Conservation (phyloP, 2,888 invertebrate species). For the Creontiades dilutus region DNA sequence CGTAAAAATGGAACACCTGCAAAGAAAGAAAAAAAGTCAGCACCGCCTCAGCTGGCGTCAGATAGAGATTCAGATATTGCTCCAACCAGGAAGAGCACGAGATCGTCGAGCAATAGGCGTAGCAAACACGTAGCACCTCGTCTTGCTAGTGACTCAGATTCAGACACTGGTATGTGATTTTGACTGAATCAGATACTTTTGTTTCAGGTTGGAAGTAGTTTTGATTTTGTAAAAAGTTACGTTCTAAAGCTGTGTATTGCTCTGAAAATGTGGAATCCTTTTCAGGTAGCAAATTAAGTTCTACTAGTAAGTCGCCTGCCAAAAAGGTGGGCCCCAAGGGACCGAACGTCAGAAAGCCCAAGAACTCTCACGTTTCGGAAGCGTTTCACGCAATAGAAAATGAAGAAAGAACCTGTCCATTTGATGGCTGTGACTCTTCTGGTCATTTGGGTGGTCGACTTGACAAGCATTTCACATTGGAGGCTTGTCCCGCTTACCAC, state of each 20-base stretch:
- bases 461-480: constrained; percentile 91
- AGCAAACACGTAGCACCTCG: constrained; percentile 77
- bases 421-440: constrained; percentile 90
- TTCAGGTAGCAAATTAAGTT: constrained; percentile 79
- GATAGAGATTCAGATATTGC: constrained; percentile 76
- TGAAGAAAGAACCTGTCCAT: constrained; percentile 88
- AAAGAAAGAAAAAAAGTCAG: constrained; percentile 70
- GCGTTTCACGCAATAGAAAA: constrained; percentile 73
- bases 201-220: too few species aligned
- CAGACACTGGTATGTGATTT: constrained; percentile 76
- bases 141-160: constrained; percentile 77
- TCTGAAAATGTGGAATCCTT: neutral
- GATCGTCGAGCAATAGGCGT: constrained; percentile 84
- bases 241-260: too few species aligned
- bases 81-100: constrained; percentile 82
- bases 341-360: constrained; percentile 78
- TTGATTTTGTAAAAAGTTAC: too few species aligned
- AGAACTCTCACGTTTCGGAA: constrained; percentile 78
- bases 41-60: constrained; percentile 76
- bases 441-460: constrained; percentile 92
- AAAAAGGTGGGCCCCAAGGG: constrained; percentile 80
- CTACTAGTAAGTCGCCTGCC: constrained; percentile 82
- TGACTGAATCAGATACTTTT: too few species aligned
- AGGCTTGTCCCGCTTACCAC: constrained; percentile 95
- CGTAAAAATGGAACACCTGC: neutral